Base-by-base conservation (phyloP, 2,113 vertebrate genomes). In the Oplegnathus fasciatus region DNA sequence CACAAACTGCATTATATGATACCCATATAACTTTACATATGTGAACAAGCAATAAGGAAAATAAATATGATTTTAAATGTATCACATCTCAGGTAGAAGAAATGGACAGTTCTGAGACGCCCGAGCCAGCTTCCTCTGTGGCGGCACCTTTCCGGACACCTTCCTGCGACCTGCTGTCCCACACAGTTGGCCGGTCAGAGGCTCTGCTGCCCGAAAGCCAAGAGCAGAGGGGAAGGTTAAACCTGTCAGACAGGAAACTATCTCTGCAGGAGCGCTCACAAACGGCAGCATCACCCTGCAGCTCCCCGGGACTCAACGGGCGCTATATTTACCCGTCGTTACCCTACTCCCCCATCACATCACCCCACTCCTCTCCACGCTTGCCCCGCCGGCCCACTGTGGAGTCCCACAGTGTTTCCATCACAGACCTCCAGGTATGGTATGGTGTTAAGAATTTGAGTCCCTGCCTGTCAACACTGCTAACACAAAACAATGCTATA, bases 351-450 rank as follows among this genome's bases (percentile, higher is more conserved):
- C 98, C 98, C 0, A 95, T 97, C 79, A 96, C 97, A 0, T 99
- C 98, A 4, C 98, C 98, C 0, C 98, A 99, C 91, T 97, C 97
- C 0, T 99, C 98, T 5, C 98, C 98, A 0, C 96, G 98, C 42
- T 90, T 99, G 89, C 97, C 97, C 0, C 97, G 98, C 61, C 88
- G 97, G 61, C 98, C 98, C 0, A 99, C 98, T 0, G 97, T 99
- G 86, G 98, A 99, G 91, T 99, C 98, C 0, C 97, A 98, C 94
- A 95, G 97, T 0, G 98, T 99, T 70, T 99, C 98, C 75, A 99
- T 99, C 95, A 99, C 97, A 0, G 98, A 99, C 61, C 92, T 99
- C 78, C 97, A 99, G 97, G 98, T 98, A 94, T 60, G 94, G 17
- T 54, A 37, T 37, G 3, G 5, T 42, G 9, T 42, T 15, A 20